Evolutionary conservation across 2,888 invertebrate species (phyloP).

Genomic region (Muschampia plurimacula): DNA sequence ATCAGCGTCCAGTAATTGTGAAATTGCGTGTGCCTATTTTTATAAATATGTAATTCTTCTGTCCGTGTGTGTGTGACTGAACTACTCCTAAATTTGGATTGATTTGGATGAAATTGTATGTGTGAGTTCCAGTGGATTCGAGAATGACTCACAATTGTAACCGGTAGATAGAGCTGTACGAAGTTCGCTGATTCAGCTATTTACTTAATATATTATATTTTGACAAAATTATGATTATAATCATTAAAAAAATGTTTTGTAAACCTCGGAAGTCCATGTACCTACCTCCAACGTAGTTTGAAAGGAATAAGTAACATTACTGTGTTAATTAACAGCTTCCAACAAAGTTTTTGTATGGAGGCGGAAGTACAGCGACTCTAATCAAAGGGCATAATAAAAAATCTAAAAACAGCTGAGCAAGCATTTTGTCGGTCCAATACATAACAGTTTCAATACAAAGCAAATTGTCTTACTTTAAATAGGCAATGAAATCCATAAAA

Average conservation of each 20-base stretch:
- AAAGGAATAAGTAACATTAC: neutral
- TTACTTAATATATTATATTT: no score
- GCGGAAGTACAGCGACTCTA: conserved; percentile 17
- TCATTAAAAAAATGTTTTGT: neutral
- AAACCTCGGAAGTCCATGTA: neutral
- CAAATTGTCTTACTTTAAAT: neutral
- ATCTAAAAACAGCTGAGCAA: conserved; percentile 25
- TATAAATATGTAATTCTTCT: no score
- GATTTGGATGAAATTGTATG: no score
- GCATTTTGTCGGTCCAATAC: conserved; percentile 7
- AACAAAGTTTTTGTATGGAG: neutral
- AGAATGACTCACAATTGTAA: no score
- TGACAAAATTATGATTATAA: no score
- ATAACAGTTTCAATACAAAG: conserved; percentile 6
- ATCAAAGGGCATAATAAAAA: conserved; percentile 12
- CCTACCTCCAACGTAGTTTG: neutral
- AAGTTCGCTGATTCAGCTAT: no score
- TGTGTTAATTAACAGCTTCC: conserved; percentile 12
- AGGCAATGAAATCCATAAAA: neutral
- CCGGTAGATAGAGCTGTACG: no score
- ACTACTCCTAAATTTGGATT: no score
- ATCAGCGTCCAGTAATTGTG: no score
- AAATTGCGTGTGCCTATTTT: no score
- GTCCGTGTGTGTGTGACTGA: no score
- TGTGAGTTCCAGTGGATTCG: no score